Evolutionary conservation across 2,888 invertebrate species (phyloP).

Genomic region (Proisotoma minuta): DNA sequence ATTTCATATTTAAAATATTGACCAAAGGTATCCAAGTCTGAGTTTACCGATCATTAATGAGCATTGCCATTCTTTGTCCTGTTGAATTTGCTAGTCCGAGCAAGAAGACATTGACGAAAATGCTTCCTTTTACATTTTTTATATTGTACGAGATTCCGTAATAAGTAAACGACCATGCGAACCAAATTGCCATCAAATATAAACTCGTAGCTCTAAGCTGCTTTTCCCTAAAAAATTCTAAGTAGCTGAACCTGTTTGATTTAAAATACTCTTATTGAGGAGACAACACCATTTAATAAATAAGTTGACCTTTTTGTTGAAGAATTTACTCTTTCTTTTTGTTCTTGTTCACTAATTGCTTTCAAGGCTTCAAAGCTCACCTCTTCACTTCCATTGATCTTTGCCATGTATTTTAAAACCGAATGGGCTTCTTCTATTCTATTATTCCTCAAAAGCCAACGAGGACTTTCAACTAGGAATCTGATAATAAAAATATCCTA

Average conservation of each 20-base stretch:
- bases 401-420: slow-evolving; percentile 37
- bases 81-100: slow-evolving; percentile 32
- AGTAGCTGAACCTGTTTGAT: slow-evolving; percentile 18
- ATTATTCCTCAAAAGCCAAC: slow-evolving; percentile 41
- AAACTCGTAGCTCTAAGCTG: slow-evolving; percentile 14
- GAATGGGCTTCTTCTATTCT: slow-evolving; percentile 32
- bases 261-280: no score
- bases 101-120: slow-evolving; percentile 23
- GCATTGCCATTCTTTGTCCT: slow-evolving; percentile 28
- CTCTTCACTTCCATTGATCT: slow-evolving; percentile 28
- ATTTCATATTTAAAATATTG: background rate
- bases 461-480: slow-evolving; percentile 40
- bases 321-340: background rate
- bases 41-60: slow-evolving; percentile 23
- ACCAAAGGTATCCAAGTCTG: no score
- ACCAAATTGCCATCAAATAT: slow-evolving; percentile 32
- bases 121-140: slow-evolving; percentile 31
- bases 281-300: background rate
- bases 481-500: slow-evolving; percentile 23
- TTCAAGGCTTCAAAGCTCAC: slow-evolving; percentile 24
- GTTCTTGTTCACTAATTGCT: slow-evolving; percentile 30
- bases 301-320: background rate
- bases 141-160: slow-evolving; percentile 37
- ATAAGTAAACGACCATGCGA: slow-evolving; percentile 27
- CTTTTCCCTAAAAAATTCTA: slow-evolving; percentile 28